Percentiles rank a stretch among this genome's conserved stretches.
Conservation (phyloP, 2,113 vertebrate species). For the Electrona antarctica region DNA sequence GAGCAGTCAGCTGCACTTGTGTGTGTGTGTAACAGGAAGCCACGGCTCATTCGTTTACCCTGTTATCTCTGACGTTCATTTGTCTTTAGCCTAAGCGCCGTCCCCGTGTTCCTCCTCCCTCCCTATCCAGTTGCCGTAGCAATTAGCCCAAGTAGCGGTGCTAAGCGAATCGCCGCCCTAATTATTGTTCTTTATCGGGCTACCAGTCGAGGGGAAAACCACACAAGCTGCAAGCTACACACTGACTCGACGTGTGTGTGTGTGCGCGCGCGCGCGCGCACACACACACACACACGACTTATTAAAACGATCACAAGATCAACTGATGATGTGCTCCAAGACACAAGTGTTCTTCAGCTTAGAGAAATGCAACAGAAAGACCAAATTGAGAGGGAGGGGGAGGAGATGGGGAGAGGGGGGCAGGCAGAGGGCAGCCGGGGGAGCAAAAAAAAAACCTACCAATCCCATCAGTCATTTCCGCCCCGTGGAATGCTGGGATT, state of each 20-base stretch:
- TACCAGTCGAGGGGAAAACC: constrained; percentile 19
- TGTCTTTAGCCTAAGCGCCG: no score
- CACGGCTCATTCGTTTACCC: no score
- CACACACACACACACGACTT: constrained; percentile 26
- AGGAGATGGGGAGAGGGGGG: constrained; percentile 20
- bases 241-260: neutral
- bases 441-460: constrained; percentile 39
- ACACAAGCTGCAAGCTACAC: constrained; percentile 18
- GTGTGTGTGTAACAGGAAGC: no score
- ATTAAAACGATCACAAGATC: constrained; percentile 58
- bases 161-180: constrained; percentile 46
- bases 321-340: constrained; percentile 22
- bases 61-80: no score
- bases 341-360: neutral
- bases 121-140: constrained; percentile 34
- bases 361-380: no score
- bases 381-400: no score
- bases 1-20: no score
- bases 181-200: constrained; percentile 62
- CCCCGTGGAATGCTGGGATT: constrained; percentile 61
- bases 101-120: no score
- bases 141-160: constrained; percentile 39
- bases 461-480: constrained; percentile 48
- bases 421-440: neutral
- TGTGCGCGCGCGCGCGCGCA: neutral